Conservation (phyloP, 1,140 invertebrate species). For the Tetramorium parvispinum region DNA sequence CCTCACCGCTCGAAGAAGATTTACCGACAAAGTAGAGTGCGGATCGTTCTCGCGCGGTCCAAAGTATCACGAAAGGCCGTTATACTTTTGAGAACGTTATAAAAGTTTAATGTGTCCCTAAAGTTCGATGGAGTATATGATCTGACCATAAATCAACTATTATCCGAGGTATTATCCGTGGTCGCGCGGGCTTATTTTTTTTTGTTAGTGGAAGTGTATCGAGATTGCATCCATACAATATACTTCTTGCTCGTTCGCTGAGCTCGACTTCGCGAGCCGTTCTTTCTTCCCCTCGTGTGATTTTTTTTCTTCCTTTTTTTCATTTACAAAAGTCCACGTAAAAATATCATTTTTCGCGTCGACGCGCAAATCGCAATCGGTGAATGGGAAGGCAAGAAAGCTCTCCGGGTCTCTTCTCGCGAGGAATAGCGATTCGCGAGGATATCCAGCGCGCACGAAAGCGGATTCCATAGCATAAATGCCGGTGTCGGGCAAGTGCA, state of each 20-base stretch:
- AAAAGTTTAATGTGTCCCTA: constrained; percentile 80
- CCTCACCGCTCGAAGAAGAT: constrained; percentile 59
- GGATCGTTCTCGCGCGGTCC: constrained; percentile 4
- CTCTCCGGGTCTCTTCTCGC: background rate
- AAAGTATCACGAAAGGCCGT: constrained; percentile 39
- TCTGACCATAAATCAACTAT: constrained; percentile 80
- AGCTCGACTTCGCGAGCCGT: constrained; percentile 31
- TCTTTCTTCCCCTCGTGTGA: background rate
- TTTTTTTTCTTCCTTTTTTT: background rate
- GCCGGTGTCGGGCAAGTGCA: constrained; percentile 13
- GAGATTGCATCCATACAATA: constrained; percentile 39
- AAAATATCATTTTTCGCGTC: constrained; percentile 36
- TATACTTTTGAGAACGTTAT: constrained; percentile 71
- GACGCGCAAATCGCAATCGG: background rate
- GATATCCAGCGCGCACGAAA: background rate
- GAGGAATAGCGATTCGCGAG: constrained; percentile 30
- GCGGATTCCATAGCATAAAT: constrained; percentile 40
- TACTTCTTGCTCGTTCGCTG: background rate
- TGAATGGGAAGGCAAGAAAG: background rate
- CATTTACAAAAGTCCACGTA: constrained; percentile 27
- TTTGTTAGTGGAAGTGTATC: constrained; percentile 49
- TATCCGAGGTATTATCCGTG: constrained; percentile 60
- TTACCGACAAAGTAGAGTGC: constrained; percentile 60
- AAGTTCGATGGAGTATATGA: constrained; percentile 80
- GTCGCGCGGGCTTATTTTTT: constrained; percentile 35